phyloP scores from a whole-genome alignment of 2,888 invertebrate genomes.

The Ectemnius cavifrons region DNA sequence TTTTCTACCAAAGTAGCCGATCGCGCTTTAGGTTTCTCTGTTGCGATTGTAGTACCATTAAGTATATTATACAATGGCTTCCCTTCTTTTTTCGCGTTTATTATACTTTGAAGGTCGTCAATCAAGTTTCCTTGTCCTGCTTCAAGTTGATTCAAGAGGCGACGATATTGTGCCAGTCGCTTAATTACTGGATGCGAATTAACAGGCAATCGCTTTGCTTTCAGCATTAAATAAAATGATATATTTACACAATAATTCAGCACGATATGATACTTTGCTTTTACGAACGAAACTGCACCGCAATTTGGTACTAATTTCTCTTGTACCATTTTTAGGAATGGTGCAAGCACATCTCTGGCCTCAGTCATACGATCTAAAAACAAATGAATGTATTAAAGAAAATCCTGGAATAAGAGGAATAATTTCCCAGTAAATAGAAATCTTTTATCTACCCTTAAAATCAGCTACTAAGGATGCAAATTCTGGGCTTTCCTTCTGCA shows the following conservation, averaged over 20 bases:
- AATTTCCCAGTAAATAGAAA: background rate
- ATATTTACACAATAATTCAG: conserved; percentile 92
- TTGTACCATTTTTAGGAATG: conserved; percentile 83
- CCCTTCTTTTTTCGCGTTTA: conserved; percentile 80
- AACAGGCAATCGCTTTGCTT: conserved; percentile 85
- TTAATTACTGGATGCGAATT: conserved; percentile 94
- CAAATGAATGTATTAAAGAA: background rate
- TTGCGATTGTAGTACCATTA: conserved; percentile 41
- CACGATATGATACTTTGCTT: conserved; percentile 84
- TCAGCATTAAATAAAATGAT: conserved; percentile 90
- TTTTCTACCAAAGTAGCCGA: conserved; percentile 45
- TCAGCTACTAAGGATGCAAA: conserved; percentile 88
- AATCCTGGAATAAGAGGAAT: conserved; percentile 6
- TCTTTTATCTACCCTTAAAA: conserved; percentile 83
- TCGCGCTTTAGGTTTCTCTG: conserved; percentile 61
- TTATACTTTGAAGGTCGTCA: conserved; percentile 83
- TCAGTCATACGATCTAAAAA: conserved; percentile 80
- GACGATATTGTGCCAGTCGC: conserved; percentile 88
- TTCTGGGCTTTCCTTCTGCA: conserved; percentile 93
- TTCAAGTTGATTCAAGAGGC: conserved; percentile 87
- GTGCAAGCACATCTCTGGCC: conserved; percentile 83
- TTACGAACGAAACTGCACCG: conserved; percentile 85
- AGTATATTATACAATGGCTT: conserved; percentile 73
- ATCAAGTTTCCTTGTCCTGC: conserved; percentile 84
- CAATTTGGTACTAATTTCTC: conserved; percentile 83